Evolutionary conservation across 2,888 invertebrate species (phyloP).

Genomic region (Pinctada fucata): DNA sequence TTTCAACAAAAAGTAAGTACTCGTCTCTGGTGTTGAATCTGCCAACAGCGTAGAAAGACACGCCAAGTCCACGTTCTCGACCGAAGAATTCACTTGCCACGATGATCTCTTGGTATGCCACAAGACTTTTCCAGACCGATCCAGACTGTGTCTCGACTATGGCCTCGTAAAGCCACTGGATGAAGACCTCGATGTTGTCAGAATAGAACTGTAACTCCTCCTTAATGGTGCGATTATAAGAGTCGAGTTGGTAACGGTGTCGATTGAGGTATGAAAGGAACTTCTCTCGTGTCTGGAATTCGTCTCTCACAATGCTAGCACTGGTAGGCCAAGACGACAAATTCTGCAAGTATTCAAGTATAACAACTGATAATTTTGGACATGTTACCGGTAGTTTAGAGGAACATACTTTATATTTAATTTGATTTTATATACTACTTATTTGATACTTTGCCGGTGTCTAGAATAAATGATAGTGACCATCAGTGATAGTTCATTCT

Average conservation of each 20-base stretch:
- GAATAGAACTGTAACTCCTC: conserved; percentile 61
- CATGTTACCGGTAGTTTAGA: too few relatives aligned
- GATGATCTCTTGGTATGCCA: conserved; percentile 61
- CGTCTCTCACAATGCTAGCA: conserved; percentile 52
- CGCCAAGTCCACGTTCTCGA: conserved; percentile 58
- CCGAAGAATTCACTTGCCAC: conserved; percentile 61
- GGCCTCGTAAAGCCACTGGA: conserved; percentile 59
- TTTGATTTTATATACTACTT: too few relatives aligned
- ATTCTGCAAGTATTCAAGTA: too few relatives aligned
- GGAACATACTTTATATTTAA: too few relatives aligned
- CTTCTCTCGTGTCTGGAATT: conserved; percentile 61
- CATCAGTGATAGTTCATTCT: too few relatives aligned
- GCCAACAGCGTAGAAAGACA: conserved; percentile 57
- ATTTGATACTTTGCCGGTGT: too few relatives aligned
- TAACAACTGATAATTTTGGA: too few relatives aligned
- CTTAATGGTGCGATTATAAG: conserved; percentile 46
- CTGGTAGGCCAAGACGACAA: conserved; percentile 62
- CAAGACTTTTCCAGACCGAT: conserved; percentile 57
- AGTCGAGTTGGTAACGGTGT: conserved; percentile 51
- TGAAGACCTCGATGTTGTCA: conserved; percentile 56
- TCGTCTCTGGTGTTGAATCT: conserved; percentile 53
- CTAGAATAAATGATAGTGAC: too few relatives aligned
- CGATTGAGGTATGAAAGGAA: conserved; percentile 62
- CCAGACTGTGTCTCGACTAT: conserved; percentile 74
- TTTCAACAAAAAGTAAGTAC: conserved; percentile 54